Evolutionary conservation across 1,140 invertebrate genomes (phyloP), one percentile per base, ranked within the genome.

Genomic region (Drosophila tristis): DNA sequence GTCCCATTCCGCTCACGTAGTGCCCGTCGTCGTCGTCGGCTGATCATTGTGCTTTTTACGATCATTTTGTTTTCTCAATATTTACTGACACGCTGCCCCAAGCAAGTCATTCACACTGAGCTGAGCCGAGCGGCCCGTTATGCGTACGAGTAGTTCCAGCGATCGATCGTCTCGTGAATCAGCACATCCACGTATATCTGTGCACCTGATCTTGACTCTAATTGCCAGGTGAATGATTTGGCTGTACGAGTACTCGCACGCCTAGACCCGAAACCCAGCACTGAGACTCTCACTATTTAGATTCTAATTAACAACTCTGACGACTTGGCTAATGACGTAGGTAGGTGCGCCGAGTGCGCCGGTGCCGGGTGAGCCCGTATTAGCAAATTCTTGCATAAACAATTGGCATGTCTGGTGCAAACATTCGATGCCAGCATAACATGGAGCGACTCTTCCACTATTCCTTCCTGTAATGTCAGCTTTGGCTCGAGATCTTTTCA

Each of bases 31-130:
- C n/a, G 43, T 39, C 56, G 64, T 39, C 49, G 44, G 13, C 35
- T 39, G 35, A 39, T 60, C 60, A 49, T 68, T 68, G 71, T 63
- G 44, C 35, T 58, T 53, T 73, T 74, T 74, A 64, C 56, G 72
- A 74, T 66, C 71, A 58, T 62, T 74, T 58, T 72, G 67, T 68
- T 66, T 75, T 75, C 72, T 75, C 72, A 49, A 75, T 59, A 75
- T 75, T 75, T 65, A 75, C 72, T 58, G 72, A 75, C 66, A 59
- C 71, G 56, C 23, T 48, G 75, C 48, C 79, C 59, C 57, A 57
- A 39, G 55, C 57, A 85, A 70, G 82, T 85, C 81, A 85, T 85
- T 85, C 81, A 85, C 81, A 70, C 68, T 60, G 54, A 31, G 11
- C 11, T 2, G 29, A 13, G n/a, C 45, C 49, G 56, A 2, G 20